A percentile compares a stretch with the other conserved stretches of the same genome.
Conservation (phyloP, 2,113 vertebrate species). For the Raphicerus campestris region DNA sequence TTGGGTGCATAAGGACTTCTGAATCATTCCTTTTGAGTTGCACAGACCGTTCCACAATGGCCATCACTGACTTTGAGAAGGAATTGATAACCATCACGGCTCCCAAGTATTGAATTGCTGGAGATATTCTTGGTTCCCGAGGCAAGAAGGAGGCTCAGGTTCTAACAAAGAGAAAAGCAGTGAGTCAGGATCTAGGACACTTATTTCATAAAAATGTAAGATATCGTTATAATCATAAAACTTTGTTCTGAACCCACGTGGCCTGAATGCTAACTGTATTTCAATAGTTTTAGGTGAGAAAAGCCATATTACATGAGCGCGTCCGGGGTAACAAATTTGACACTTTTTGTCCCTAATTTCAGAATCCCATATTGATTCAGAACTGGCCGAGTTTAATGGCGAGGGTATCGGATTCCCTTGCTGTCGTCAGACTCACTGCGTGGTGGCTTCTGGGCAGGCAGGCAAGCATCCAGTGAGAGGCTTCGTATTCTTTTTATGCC, state of each 20-base stretch:
- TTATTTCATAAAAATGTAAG: neutral
- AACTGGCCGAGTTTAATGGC: slow-evolving; percentile 4
- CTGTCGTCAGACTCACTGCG: slow-evolving; percentile 1
- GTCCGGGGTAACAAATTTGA: slow-evolving; percentile 3
- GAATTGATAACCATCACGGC: neutral
- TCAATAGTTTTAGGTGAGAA: neutral
- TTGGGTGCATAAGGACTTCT: neutral
- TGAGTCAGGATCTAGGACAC: neutral
- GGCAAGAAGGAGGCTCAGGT: neutral
- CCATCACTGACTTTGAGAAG: neutral
- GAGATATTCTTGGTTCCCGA: neutral
- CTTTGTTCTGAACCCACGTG: neutral
- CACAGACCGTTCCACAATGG: neutral
- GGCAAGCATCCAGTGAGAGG: neutral
- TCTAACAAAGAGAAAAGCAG: neutral
- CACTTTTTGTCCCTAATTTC: slow-evolving; percentile 36
- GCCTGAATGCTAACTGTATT: neutral
- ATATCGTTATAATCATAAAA: neutral
- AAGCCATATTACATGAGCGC: neutral
- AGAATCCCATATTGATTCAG: slow-evolving; percentile 31
- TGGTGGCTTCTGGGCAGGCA: slow-evolving; percentile 60
- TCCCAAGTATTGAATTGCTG: neutral
- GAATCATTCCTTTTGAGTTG: neutral
- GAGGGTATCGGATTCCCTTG: neutral
- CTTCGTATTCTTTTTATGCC: neutral